Conservation (phyloP, 1,140 invertebrate genomes). For the Alviniconcha marisindica region DNA sequence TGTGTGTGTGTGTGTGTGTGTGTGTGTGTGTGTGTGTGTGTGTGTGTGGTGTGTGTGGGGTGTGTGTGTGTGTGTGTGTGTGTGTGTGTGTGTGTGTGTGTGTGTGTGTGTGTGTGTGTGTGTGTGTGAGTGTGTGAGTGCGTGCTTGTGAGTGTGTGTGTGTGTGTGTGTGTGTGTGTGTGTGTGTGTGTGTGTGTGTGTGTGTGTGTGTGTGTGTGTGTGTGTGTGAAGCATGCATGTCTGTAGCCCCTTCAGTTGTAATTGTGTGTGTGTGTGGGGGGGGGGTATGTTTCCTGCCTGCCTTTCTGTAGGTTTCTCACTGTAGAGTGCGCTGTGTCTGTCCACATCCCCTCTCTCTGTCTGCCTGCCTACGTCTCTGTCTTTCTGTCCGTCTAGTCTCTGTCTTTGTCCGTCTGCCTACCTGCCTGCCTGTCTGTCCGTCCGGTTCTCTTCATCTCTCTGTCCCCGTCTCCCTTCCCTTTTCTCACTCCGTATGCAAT, state of each 20-base stretch:
- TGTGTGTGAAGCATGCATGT: not conserved
- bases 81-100: not conserved
- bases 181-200: slow-evolving; percentile 8
- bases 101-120: not conserved
- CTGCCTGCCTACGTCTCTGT: not conserved
- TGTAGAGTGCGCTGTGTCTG: too few species aligned
- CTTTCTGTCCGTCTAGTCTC: not conserved
- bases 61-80: not conserved
- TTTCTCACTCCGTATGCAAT: too few species aligned
- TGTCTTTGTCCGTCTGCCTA: not conserved
- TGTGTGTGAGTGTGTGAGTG: slow-evolving; percentile 15
- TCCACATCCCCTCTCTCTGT: too few species aligned
- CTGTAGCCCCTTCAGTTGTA: not conserved
- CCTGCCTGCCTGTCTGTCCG: not conserved
- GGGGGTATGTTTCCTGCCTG: too few species aligned
- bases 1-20: not conserved
- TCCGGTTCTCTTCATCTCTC: not conserved
- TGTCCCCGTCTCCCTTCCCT: not conserved
- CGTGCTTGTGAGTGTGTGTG: not conserved
- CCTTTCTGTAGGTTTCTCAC: too few species aligned
- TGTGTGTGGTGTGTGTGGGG: not conserved
- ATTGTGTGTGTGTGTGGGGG: too few species aligned
- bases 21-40: slow-evolving; percentile 12
- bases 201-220: not conserved
- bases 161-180: not conserved